Conservation (phyloP, 2,113 vertebrate species). For the Hypomesus transpacificus region DNA sequence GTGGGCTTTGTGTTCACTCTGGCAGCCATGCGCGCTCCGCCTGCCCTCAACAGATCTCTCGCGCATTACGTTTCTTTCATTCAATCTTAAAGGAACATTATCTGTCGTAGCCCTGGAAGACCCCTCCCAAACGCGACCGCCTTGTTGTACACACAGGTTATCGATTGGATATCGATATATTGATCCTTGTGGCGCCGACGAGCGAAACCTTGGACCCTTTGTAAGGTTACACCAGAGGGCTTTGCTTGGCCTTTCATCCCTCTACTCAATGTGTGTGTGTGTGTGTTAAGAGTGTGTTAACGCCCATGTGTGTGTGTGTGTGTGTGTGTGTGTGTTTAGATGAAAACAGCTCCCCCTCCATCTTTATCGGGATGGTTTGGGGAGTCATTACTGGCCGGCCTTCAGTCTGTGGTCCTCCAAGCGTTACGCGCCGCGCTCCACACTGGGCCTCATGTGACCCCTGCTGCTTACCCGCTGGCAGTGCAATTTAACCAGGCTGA, state of each 20-base stretch:
- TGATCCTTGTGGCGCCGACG: constrained; percentile 46
- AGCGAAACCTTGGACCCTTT: constrained; percentile 31
- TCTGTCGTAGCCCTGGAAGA: background rate
- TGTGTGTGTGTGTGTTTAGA: constrained; percentile 38
- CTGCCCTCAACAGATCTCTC: constrained; percentile 37
- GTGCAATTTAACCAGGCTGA: constrained; percentile 73
- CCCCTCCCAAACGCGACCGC: constrained; percentile 20
- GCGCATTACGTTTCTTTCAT: constrained; percentile 35
- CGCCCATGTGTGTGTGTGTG: background rate
- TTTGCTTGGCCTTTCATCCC: constrained; percentile 24
- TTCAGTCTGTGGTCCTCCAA: constrained; percentile 66
- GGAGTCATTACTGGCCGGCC: constrained; percentile 67
- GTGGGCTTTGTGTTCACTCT: constrained; percentile 63
- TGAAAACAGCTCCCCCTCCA: constrained; percentile 56
- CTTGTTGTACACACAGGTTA: constrained; percentile 40
- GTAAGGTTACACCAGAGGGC: constrained; percentile 33
- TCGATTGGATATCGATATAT: constrained; percentile 56
- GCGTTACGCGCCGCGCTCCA: constrained; percentile 66
- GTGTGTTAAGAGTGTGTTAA: background rate
- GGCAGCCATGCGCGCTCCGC: constrained; percentile 55
- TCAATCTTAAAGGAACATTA: constrained; percentile 36
- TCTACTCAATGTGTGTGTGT: constrained; percentile 3
- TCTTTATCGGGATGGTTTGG: constrained; percentile 65
- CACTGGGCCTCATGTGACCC: constrained; percentile 75
- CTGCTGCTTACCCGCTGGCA: constrained; percentile 74